Base-by-base conservation (phyloP, 2,797 vertebrate genomes). In the Perodicticus potto region DNA sequence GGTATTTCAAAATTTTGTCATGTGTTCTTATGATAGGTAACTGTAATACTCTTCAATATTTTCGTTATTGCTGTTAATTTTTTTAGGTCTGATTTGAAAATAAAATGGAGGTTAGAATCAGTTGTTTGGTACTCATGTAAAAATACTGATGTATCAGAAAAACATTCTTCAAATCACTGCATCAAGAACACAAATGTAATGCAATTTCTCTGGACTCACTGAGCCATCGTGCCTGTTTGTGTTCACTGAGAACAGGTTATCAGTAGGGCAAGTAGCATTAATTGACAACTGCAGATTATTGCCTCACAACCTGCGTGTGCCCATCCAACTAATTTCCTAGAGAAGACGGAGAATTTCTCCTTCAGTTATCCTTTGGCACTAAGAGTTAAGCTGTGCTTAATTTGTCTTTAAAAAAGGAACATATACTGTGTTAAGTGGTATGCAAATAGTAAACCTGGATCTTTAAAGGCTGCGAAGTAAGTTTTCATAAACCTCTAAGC, bases 131-230 rank as follows among this genome's bases (percentile, higher is more conserved):
- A 86, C 49, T 53, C 55, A 72, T 89, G 17, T n/a, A 34, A 57
- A 69, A 94, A 91, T 82, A n/a, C 25, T 86, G 81, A 89, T 34
- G 34, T 87, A 19, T 74, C 69, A 89, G 81, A 85, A 96, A 92
- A 92, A 22, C 29, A 40, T 85, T 95, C 74, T 82, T 59, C 27
- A 69, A 86, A n/a, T 96, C 73, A 83, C 63, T 63, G 57, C 94
- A n/a, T 80, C 78, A 83, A 72, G 49, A 76, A 81, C 87, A 22
- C 61, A 89, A 84, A 76, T 27, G 7, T 22, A 43, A 12, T 65
- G 63, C 13, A 55, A 12, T 93, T 69, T 73, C 27, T 23, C 27
- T 49, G 32, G 3, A 45, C 65, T 7, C 45, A 27, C 27, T 43
- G 43, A 72, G 25, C 74, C n/a, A 20, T 77, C 45, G 53, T 0